These are phyloP conservation scores for Drosophila seguyi DNA, from an alignment of 1,140 invertebrate genomes.

Conservation along the genomic window DNA sequence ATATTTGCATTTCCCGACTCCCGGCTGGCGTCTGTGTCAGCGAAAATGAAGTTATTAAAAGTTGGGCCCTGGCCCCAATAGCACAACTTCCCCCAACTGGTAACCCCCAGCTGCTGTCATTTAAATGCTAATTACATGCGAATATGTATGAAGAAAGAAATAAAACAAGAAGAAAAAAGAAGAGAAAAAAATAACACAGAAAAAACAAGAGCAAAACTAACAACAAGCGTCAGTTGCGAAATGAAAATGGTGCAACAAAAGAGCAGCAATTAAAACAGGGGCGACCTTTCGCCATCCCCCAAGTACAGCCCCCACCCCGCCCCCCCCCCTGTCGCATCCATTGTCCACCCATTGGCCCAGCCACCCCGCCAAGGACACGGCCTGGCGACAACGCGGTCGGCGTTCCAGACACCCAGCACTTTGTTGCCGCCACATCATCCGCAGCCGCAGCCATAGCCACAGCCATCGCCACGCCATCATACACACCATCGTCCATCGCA, in stretches of 20 bases:
- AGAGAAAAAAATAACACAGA: slow-evolving; percentile 6
- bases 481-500: neutral
- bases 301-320: neutral
- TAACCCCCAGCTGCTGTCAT: slow-evolving; percentile 29
- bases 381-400: slow-evolving; percentile 50
- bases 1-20: slow-evolving; percentile 28
- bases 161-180: neutral
- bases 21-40: slow-evolving; percentile 2
- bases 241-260: slow-evolving; percentile 49
- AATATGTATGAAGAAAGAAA: slow-evolving; percentile 15
- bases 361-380: slow-evolving; percentile 26
- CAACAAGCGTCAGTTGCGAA: slow-evolving; percentile 24
- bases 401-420: slow-evolving; percentile 47
- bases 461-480: slow-evolving; percentile 5
- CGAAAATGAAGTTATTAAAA: slow-evolving; percentile 67
- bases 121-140: slow-evolving; percentile 71
- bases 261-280: slow-evolving; percentile 51
- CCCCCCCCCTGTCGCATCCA: neutral
- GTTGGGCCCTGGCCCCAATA: slow-evolving; percentile 40
- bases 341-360: neutral
- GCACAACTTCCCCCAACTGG: slow-evolving; percentile 21
- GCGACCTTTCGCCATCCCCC: slow-evolving; percentile 9
- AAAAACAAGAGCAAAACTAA: neutral
- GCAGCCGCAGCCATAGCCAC: neutral
- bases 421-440: slow-evolving; percentile 38